These are phyloP conservation scores for Drosophila saltans DNA, from an alignment of 1,140 invertebrate genomes.

Conservation along the genomic window DNA sequence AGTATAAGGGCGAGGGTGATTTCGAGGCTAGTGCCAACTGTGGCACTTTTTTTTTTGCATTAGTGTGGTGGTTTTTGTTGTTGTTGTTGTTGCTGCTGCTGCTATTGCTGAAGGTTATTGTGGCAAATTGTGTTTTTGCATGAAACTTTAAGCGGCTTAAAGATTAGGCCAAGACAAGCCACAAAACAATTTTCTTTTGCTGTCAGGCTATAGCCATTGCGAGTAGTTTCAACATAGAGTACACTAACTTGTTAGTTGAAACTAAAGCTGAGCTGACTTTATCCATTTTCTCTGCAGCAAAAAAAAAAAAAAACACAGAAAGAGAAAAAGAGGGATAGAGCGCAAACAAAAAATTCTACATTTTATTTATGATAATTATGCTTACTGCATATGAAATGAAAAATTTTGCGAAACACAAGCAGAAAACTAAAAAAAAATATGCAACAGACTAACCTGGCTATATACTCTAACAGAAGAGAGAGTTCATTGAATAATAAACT, in stretches of 20 bases:
- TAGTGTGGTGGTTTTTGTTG: not conserved
- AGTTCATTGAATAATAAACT: not conserved
- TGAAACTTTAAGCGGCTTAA: conserved; percentile 71
- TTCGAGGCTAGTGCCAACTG: conserved; percentile 36
- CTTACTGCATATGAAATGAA: conserved; percentile 47
- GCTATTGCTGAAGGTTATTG: conserved; percentile 63
- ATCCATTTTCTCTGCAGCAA: conserved; percentile 8
- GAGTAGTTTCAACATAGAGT: not conserved
- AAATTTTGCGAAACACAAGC: conserved; percentile 1
- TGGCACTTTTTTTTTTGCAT: conserved; percentile 46
- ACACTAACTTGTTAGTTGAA: conserved; percentile 9
- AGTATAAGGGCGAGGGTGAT: not conserved
- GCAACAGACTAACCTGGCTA: not conserved
- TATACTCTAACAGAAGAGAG: not conserved
- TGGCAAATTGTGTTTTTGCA: conserved; percentile 63
- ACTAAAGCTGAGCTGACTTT: conserved; percentile 13
- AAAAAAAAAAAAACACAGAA: not conserved
- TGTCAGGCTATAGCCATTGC: conserved; percentile 8
- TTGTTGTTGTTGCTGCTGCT: conserved; percentile 20
- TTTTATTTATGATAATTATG: conserved; percentile 61
- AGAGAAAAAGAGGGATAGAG: not conserved
- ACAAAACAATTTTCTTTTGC: conserved; percentile 17
- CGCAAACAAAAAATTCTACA: not conserved
- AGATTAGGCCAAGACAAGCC: conserved; percentile 47
- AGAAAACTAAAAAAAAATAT: not conserved